phyloP scores from a whole-genome alignment of 2,797 vertebrate genomes.

The Hafferia zeledoni region DNA sequence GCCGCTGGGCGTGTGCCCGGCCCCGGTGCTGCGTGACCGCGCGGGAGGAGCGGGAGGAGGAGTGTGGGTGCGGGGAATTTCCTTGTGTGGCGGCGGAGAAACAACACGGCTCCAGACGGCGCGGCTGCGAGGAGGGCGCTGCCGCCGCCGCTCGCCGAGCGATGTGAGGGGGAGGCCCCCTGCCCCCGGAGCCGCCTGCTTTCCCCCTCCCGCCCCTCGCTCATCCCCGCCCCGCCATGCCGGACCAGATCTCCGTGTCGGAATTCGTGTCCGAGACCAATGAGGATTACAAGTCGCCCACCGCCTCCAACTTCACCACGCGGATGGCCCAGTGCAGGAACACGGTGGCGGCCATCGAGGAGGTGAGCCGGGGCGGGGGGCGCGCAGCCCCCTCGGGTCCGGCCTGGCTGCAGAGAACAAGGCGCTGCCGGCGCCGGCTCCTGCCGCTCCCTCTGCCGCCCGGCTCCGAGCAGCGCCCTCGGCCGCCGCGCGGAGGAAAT shows the following conservation, averaged over 20 bases:
- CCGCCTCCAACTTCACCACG: conserved; percentile 93
- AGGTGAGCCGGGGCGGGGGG: conserved; percentile 81
- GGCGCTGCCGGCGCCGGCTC: conserved; percentile 33
- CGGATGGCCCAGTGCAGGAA: conserved; percentile 91
- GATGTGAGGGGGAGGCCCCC: conserved; percentile 47
- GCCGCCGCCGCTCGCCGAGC: conserved; percentile 34
- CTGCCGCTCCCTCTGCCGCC: conserved; percentile 34
- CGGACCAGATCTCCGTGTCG: conserved; percentile 87
- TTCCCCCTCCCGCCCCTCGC: neutral
- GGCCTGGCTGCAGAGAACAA: conserved; percentile 43
- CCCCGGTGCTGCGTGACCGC: conserved; percentile 49
- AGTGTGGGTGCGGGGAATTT: conserved; percentile 61
- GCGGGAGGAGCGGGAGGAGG: conserved; percentile 35
- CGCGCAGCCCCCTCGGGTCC: conserved; percentile 8
- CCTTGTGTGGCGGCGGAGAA: conserved; percentile 48
- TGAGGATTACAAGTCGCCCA: conserved; percentile 95
- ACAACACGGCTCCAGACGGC: conserved; percentile 11
- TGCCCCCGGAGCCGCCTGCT: conserved; percentile 21
- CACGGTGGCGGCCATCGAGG: conserved; percentile 89
- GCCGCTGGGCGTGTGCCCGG: conserved; percentile 46
- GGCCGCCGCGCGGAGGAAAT: conserved; percentile 14
- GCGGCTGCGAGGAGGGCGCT: conserved; percentile 12
- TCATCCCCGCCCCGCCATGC: conserved; percentile 80
- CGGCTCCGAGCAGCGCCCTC: conserved; percentile 39
- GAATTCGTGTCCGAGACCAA: conserved; percentile 92